Evolutionary conservation across 2,113 vertebrate genomes (phyloP).

Genomic region (Gila orcuttii): DNA sequence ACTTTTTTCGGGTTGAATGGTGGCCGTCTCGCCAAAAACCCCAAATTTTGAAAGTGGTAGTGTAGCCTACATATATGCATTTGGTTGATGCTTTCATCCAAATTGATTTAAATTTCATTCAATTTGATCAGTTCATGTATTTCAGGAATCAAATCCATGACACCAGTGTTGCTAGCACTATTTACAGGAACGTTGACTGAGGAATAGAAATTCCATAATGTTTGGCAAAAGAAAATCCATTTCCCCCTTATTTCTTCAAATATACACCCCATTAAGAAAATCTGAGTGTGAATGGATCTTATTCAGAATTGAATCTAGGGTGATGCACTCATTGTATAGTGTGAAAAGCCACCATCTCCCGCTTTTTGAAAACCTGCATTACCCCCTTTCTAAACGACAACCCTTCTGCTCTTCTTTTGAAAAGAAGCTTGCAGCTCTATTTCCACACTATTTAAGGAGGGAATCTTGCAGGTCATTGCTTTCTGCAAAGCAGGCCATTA

Average conservation of each 20-base stretch:
- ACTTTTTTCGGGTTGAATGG: too few species aligned
- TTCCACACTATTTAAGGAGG: conserved; percentile 46
- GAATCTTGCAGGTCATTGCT: conserved; percentile 47
- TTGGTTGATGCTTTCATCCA: not conserved
- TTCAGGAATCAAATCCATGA: not conserved
- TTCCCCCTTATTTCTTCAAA: conserved; percentile 28
- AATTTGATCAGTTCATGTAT: not conserved
- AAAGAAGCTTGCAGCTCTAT: conserved; percentile 41
- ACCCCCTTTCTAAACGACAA: conserved; percentile 29
- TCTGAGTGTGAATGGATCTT: conserved; percentile 51
- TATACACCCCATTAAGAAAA: conserved; percentile 40
- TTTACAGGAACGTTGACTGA: not conserved
- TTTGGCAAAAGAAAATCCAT: conserved; percentile 33
- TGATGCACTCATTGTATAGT: conserved; percentile 37
- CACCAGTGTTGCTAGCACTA: not conserved
- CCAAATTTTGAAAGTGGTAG: not conserved
- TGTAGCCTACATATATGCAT: too few species aligned
- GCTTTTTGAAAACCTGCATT: conserved; percentile 48
- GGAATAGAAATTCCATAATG: not conserved
- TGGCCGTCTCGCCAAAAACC: too few species aligned
- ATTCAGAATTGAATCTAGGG: conserved; percentile 55
- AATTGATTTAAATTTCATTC: not conserved
- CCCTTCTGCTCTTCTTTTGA: conserved; percentile 25
- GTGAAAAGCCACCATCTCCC: conserved; percentile 50
- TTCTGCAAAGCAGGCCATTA: conserved; percentile 44